Evolutionary conservation across 2,797 vertebrate species (phyloP), one percentile per base, ranked within the genome.

Genomic region (Lindbergichthys nudifrons): DNA sequence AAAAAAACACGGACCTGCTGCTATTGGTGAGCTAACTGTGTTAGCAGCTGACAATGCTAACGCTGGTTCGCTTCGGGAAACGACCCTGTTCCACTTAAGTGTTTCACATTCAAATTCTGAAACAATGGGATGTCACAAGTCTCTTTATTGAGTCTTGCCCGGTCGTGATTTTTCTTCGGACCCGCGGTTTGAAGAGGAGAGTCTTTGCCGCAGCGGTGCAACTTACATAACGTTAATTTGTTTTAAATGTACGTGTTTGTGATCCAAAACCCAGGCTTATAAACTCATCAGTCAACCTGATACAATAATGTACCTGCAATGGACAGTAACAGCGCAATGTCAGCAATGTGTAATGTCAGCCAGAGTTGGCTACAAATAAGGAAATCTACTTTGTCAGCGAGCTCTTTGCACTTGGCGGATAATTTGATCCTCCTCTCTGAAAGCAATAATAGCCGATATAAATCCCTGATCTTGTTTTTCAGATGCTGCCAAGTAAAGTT

Each of bases 201-300:
- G 53, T 4, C 11, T 84, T 73, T 89, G 75, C 77, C 66, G 84
- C 86, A 87, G 82, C 73, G 65, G 47, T 42, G 57, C 23, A 10
- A 82, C 81, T 91, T 90, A 88, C 87, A 87, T 92, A 90, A 92
- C 66, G 12, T n/a, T n/a, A 10, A 82, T 75, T 69, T 92, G 88
- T 92, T 91, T 82, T 85, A 89, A 92, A 91, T 91, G 76, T 70
- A 76, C 13, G 11, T 63, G 30, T 4, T 45, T 65, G 61, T 60
- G 75, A 82, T 80, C 41, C 5, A 13, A 70, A 21, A 73, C 58
- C 60, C 39, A 48, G 32, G 9, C n/a, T 16, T 43, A 39, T 21
- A 30, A 45, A 45, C 3, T 72, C 30, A 77, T 75, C 23, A 18
- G 32, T 39, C 56, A 42, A 30, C 7, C 16, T 36, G 47, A 15